Evolutionary conservation across 2,888 invertebrate species (phyloP).

Genomic region (Apamea epomidion): DNA sequence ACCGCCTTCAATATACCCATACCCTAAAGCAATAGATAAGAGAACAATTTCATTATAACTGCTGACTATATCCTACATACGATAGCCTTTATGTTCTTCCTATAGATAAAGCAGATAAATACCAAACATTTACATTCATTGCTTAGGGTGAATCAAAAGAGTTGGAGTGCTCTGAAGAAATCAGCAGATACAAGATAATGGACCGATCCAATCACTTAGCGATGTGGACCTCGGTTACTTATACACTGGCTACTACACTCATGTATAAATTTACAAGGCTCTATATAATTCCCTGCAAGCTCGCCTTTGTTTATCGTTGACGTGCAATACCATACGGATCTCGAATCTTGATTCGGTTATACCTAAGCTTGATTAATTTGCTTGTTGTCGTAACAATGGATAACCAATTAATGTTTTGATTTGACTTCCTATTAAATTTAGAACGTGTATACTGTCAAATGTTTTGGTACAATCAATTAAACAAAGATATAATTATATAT

Average conservation of each 20-base stretch:
- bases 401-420: conserved; percentile 40
- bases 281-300: conserved; percentile 71
- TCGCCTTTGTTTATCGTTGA: conserved; percentile 73
- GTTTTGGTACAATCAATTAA: background rate
- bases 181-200: conserved; percentile 84
- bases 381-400: conserved; percentile 38
- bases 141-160: conserved; percentile 77
- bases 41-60: conserved; percentile 65
- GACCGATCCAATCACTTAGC: conserved; percentile 86
- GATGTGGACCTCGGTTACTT: conserved; percentile 77
- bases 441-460: background rate
- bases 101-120: conserved; percentile 65
- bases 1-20: conserved; percentile 49
- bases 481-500: too few species aligned
- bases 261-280: conserved; percentile 68
- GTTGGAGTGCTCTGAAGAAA: conserved; percentile 75
- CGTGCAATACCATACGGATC: conserved; percentile 67
- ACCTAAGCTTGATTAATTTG: conserved; percentile 52
- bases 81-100: conserved; percentile 51
- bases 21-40: conserved; percentile 53
- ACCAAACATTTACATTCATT: conserved; percentile 76
- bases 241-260: conserved; percentile 65
- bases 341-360: conserved; percentile 67
- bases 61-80: conserved; percentile 44
- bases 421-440: conserved; percentile 20